A percentile compares a stretch with the other conserved stretches of the same genome.
These are phyloP conservation scores for Mormoops blainvillei DNA, from an alignment of 2,113 vertebrate genomes.

Conservation along the genomic window DNA sequence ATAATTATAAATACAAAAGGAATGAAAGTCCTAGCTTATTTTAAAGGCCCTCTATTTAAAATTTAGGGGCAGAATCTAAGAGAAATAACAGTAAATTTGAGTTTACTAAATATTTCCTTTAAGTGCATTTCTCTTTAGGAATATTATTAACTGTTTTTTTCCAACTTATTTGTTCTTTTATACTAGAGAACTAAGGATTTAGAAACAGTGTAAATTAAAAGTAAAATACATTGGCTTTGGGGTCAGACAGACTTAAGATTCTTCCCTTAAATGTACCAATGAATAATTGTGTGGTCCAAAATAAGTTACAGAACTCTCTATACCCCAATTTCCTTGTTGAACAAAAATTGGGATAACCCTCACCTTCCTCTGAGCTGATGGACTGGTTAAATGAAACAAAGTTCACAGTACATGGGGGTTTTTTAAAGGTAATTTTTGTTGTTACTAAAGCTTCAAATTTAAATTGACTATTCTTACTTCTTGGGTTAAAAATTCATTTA, in stretches of 20 bases:
- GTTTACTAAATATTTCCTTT: background rate
- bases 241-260: background rate
- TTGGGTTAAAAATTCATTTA: constrained; percentile 8
- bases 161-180: background rate
- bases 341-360: background rate
- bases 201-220: background rate
- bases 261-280: background rate
- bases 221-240: background rate
- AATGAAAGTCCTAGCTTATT: background rate
- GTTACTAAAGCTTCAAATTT: background rate
- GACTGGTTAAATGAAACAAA: background rate
- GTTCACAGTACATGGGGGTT: background rate
- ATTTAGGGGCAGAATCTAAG: background rate
- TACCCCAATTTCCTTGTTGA: background rate
- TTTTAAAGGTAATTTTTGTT: background rate
- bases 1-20: background rate
- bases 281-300: background rate
- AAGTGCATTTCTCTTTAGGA: background rate
- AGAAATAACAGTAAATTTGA: background rate
- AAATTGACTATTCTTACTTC: background rate
- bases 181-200: background rate
- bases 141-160: background rate
- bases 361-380: background rate
- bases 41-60: background rate
- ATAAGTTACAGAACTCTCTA: background rate